Conservation (phyloP, 2,797 vertebrate species). For the Psittacula derbiana region DNA sequence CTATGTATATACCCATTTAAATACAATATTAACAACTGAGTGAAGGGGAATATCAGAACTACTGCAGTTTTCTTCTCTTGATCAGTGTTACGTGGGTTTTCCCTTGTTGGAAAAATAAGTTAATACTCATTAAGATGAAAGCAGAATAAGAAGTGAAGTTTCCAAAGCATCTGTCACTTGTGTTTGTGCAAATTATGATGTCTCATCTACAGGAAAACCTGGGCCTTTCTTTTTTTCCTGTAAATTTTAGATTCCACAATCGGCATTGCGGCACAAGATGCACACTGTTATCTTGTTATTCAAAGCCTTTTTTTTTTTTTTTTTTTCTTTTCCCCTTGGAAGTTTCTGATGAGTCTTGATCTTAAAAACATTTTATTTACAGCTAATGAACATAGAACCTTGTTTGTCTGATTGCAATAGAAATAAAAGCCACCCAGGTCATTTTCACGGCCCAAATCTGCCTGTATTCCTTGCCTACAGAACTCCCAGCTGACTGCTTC, state of each 20-base stretch:
- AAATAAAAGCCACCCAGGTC: neutral
- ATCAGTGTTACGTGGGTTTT: neutral
- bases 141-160: neutral
- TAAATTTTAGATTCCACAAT: neutral
- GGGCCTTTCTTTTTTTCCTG: neutral
- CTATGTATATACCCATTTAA: neutral
- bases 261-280: neutral
- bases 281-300: neutral
- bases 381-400: neutral
- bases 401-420: neutral
- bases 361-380: neutral
- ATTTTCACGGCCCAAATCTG: neutral
- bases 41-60: neutral
- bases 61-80: neutral
- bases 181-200: neutral
- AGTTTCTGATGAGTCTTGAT: neutral
- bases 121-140: constrained; percentile 1
- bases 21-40: neutral
- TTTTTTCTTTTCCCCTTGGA: rapidly evolving
- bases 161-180: neutral
- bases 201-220: neutral
- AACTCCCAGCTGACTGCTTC: neutral
- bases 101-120: neutral
- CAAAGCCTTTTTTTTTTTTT: neutral
- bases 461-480: neutral